Evolutionary conservation across 2,888 invertebrate genomes (phyloP).

Genomic region (Polia nebulosa): DNA sequence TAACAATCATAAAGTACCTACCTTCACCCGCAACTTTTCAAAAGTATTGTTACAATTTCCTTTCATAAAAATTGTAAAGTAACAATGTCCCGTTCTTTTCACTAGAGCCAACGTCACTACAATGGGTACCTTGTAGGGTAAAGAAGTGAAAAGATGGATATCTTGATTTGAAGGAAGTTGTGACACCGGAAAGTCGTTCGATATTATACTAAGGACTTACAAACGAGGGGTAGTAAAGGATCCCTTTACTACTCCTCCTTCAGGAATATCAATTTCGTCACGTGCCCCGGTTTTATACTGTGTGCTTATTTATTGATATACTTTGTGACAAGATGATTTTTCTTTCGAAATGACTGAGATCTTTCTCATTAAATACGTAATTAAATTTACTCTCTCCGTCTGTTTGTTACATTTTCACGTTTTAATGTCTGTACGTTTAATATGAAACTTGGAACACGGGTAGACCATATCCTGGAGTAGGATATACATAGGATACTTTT

Average conservation of each 20-base stretch:
- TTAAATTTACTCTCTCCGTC: neutral
- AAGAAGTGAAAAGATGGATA: constrained; percentile 16
- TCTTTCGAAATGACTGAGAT: neutral
- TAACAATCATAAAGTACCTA: too few relatives aligned
- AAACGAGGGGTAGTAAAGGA: constrained; percentile 19
- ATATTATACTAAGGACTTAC: constrained; percentile 30
- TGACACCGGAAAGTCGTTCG: constrained; percentile 29
- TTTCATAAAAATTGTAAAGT: neutral
- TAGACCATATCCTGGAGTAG: neutral
- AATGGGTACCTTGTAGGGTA: neutral
- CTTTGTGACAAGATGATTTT: neutral
- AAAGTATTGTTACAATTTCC: neutral
- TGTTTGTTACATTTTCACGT: neutral
- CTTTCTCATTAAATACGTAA: neutral
- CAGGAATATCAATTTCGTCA: constrained; percentile 33
- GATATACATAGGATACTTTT: neutral
- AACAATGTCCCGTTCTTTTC: constrained; percentile 1
- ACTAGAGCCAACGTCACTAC: neutral
- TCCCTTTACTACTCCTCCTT: too few relatives aligned
- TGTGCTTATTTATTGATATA: neutral
- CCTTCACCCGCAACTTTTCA: neutral
- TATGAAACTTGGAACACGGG: neutral
- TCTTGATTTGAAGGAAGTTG: constrained; percentile 36
- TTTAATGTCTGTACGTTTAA: neutral
- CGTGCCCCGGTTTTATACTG: neutral